Evolutionary conservation across 2,888 invertebrate species (phyloP), one percentile per base, ranked within the genome.

Genomic region (Sialis lutaria): DNA sequence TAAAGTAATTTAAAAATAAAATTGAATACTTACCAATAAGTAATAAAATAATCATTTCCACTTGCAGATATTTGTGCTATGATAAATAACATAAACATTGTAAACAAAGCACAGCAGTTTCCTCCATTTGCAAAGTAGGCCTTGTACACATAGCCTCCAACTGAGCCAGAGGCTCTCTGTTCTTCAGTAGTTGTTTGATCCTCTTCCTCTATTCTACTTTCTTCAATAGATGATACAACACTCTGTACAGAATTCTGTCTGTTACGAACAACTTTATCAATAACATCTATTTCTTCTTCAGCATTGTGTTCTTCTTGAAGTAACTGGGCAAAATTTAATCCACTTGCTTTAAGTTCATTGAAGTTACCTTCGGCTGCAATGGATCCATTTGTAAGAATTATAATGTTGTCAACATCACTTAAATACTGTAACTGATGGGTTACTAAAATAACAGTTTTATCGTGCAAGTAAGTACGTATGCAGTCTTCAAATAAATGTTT

Each of bases 401-500:
- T 60, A 49, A 77, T 75, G 67, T 75, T 64, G 52, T 70, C 66
- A 5, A 70, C 68, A 42, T 77, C 74, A 52, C 75, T 72, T 13
- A 82, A 67, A 57, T 81, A 81, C 60, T 81, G 80, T 55, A 81
- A 63, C 62, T 82, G 82, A 57, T 82, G 82, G 0, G 89, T 90
- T 52, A 86, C 81, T 34, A 89, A 72, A 42, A 89, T 74, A 13
- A 81, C 67, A 1, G 82, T 81, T 58, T 82, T 78, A 51, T 77
- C 70, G n/a, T 72, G 68, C 53, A 89, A 66, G 56, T 77, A 77
- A 6, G 74, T 62, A 8, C 60, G 70, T 46, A 87, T 72, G 57
- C 86, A 89, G 57, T 82, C 75, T 58, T 92, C 86, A 65, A 92
- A 93, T 54, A 93, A 70, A 63, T 89, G 85, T 5, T 85, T 77